Evolutionary conservation across 2,113 vertebrate genomes (phyloP), one percentile per base, ranked within the genome.

Genomic region (Hemiprocne comata): DNA sequence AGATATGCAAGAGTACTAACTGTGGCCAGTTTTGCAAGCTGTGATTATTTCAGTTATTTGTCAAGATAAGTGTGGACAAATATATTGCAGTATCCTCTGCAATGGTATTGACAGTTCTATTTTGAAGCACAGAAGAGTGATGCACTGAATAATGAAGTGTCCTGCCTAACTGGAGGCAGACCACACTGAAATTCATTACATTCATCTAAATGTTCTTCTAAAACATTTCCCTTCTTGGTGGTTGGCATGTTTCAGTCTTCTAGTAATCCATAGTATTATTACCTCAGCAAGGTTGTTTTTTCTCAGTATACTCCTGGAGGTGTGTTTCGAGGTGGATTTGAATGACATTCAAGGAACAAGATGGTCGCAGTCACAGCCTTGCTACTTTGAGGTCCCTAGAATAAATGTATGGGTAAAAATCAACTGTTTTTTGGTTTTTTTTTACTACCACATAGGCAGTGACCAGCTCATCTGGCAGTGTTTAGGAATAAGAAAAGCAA

Each of bases 41-140:
- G 90, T 89, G 91, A 95, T 92, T 95, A 96, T 98, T 98, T 97
- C 98, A 94, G 98, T 98, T 98, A 98, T 98, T 98, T 97, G 98
- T 95, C 96, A 98, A 98, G 96, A 96, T 92, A 95, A 4, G 5
- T 69, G 76, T 84, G 90, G 75, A 86, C 84, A 61, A 70, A 76
- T 83, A n/a, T 48, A 33, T 95, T 97, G 88, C 94, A 96, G 79
- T 90, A 91, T 62, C 57, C 90, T 89, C 55, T 92, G 92, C 67
- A 93, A 83, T 87, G 77, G 33, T 83, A 44, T 65, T 92, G 87
- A 80, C 62, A 89, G 13, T 71, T 83, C 67, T 90, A 3, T 72
- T 85, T 75, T 91, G 69, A 89, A 72, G 57, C 65, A 31, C 65
- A 65, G 61, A 46, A 82, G 61, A 61, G 38, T 55, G 82, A 84